These are phyloP conservation scores for Danio jaintianensis DNA, from an alignment of 2,797 vertebrate species.

Conservation along the genomic window DNA sequence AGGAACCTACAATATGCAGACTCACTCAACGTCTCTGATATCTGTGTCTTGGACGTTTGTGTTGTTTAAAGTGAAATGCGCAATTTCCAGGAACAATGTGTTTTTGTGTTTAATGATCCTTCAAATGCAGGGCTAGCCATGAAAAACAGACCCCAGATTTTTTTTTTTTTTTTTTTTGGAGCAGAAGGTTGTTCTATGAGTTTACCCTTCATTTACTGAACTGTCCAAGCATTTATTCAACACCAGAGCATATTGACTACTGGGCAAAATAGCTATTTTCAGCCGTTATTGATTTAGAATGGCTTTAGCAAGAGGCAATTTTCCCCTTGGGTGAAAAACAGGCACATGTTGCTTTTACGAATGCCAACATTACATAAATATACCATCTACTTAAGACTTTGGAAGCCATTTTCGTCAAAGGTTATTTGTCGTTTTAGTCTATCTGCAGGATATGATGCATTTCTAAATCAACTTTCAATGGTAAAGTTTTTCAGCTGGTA, in stretches of 20 bases:
- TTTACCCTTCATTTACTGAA: conserved; percentile 60
- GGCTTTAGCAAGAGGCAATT: conserved; percentile 33
- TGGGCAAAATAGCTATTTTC: conserved; percentile 51
- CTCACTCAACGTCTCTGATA: conserved; percentile 52
- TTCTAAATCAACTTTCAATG: conserved; percentile 35
- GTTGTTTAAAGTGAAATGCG: conserved; percentile 61
- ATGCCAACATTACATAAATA: conserved; percentile 16
- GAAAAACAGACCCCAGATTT: conserved; percentile 54
- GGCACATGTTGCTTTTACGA: conserved; percentile 17
- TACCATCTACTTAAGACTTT: conserved; percentile 31
- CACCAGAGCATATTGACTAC: conserved; percentile 53
- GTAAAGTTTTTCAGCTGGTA: conserved; percentile 17
- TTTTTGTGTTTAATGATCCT: conserved; percentile 63
- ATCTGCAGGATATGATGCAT: conserved; percentile 27
- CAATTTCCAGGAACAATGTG: conserved; percentile 62
- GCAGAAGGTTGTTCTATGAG: conserved; percentile 55
- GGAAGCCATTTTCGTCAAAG: background rate
- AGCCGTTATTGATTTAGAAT: conserved; percentile 56
- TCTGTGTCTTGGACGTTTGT: conserved; percentile 59
- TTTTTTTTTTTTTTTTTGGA: conserved; percentile 2
- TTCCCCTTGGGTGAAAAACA: conserved; percentile 41
- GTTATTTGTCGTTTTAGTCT: conserved; percentile 15
- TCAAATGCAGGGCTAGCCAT: conserved; percentile 56
- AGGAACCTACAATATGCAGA: conserved; percentile 60
- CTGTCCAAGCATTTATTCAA: conserved; percentile 58